Conservation (phyloP, 2,888 invertebrate genomes). For the Drosophila mettleri region DNA sequence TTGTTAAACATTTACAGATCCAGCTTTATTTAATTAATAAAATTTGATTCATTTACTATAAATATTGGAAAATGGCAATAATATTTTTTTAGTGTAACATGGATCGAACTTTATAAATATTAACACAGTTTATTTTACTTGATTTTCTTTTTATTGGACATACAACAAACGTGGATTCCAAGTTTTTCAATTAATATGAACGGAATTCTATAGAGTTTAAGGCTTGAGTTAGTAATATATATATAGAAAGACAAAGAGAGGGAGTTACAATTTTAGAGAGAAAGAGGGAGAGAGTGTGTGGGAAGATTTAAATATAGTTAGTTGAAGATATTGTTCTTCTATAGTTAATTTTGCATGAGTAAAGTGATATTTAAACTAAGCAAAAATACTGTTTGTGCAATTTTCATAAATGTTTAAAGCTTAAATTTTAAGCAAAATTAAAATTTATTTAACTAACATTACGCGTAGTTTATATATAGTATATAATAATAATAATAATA, state of each 20-base stretch:
- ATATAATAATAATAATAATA: constrained; percentile 16
- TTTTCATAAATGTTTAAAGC: constrained; percentile 65
- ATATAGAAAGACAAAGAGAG: neutral
- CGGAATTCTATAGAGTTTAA: constrained; percentile 38
- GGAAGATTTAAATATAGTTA: constrained; percentile 17
- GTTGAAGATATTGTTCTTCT: constrained; percentile 20
- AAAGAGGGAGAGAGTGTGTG: neutral
- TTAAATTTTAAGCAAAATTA: constrained; percentile 72
- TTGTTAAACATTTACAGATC: constrained; percentile 72
- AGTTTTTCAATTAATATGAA: constrained; percentile 36
- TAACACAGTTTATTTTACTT: constrained; percentile 71
- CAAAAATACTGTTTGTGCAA: constrained; percentile 83
- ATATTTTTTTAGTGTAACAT: constrained; percentile 32
- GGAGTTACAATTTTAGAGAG: too few relatives aligned
- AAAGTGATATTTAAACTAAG: constrained; percentile 61
- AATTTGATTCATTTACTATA: constrained; percentile 51
- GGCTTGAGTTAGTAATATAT: constrained; percentile 25
- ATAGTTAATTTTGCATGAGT: constrained; percentile 40
- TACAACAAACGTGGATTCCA: too few relatives aligned
- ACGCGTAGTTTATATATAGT: constrained; percentile 24
- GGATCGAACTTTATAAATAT: constrained; percentile 65
- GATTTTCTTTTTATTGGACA: constrained; percentile 37
- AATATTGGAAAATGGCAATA: constrained; percentile 62
- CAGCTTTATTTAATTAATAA: constrained; percentile 61
- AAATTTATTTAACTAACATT: constrained; percentile 68